Evolutionary conservation across 2,797 vertebrate genomes (phyloP), one percentile per base, ranked within the genome.

Genomic region (Vultur gryphus): DNA sequence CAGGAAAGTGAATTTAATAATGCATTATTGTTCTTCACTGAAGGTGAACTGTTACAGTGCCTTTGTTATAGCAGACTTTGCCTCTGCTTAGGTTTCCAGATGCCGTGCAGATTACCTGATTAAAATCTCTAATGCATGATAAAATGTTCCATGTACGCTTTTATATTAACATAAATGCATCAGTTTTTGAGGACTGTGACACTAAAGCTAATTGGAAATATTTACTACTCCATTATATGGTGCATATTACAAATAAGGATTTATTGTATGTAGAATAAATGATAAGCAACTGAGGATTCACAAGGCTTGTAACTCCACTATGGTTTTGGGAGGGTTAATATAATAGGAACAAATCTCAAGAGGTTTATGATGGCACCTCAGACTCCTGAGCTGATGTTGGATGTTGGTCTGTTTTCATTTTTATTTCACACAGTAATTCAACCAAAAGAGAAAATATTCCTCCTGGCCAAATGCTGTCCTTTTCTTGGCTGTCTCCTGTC

Each of bases 1-100:
- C 98, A 98, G 99, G 99, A 99, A 99, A 99, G 99, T 99, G 99
- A 99, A 99, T 99, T 99, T 99, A 99, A 99, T 99, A 99, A 99
- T 99, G 99, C 99, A 99, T 99, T 99, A 99, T 99, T 99, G 99
- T 99, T 99, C 99, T 99, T 99, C 99, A 99, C 99, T 99, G 99
- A 99, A 99, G 99, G 99, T 99, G 99, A 99, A 99, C 99, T 99
- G 99, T 99, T 98, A 99, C 99, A 99, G 99, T 99, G 99, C 99
- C 98, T 98, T 98, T 98, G 98, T 98, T 98, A 98, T 78, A 99
- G 98, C 98, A 99, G 98, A 98, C 98, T 98, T 97, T 97, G 97
- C 96, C 96, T 98, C 97, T 97, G 97, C 98, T 98, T 97, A 97
- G 96, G 95, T 98, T 98, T 98, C 98, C 98, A 98, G 98, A 98